phyloP scores from a whole-genome alignment of 2,888 invertebrate species.

The Ectemnius continuus region DNA sequence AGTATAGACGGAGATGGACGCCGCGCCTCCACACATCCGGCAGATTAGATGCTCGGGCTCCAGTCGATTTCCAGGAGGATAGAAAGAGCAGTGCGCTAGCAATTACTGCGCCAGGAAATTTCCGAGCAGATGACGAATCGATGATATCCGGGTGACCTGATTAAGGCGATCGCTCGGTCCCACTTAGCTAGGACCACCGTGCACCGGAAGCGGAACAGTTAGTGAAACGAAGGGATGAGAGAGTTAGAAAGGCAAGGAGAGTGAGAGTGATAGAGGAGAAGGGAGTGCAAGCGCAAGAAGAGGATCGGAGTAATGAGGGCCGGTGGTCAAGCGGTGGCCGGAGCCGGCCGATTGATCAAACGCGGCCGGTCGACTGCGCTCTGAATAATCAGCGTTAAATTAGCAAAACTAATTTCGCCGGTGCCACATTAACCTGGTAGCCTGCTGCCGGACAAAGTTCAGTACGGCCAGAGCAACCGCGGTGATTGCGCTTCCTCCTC shows the following conservation, averaged over 20 bases:
- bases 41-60: constrained; percentile 35
- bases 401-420: constrained; percentile 53
- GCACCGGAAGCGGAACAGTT: neutral
- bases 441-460: constrained; percentile 53
- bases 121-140: constrained; percentile 52
- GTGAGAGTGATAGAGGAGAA: too few relatives aligned
- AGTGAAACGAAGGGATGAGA: neutral
- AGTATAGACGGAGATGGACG: constrained; percentile 24
- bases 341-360: constrained; percentile 7
- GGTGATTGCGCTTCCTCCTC: constrained; percentile 48
- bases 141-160: constrained; percentile 52
- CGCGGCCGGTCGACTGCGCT: constrained; percentile 29
- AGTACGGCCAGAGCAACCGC: constrained; percentile 24
- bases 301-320: too few relatives aligned
- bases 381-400: constrained; percentile 48
- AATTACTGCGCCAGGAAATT: constrained; percentile 54
- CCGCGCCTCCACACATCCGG: constrained; percentile 28
- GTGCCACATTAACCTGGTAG: constrained; percentile 52
- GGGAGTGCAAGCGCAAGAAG: too few relatives aligned
- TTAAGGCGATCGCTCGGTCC: constrained; percentile 31
- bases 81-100: constrained; percentile 49
- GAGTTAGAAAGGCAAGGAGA: too few relatives aligned
- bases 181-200: constrained; percentile 4
- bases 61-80: constrained; percentile 45
- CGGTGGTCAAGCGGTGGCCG: too few relatives aligned